Percentiles rank a stretch among this genome's conserved stretches.
Evolutionary conservation across 1,140 invertebrate genomes (phyloP).

Genomic region (Phymastichus coffea): DNA sequence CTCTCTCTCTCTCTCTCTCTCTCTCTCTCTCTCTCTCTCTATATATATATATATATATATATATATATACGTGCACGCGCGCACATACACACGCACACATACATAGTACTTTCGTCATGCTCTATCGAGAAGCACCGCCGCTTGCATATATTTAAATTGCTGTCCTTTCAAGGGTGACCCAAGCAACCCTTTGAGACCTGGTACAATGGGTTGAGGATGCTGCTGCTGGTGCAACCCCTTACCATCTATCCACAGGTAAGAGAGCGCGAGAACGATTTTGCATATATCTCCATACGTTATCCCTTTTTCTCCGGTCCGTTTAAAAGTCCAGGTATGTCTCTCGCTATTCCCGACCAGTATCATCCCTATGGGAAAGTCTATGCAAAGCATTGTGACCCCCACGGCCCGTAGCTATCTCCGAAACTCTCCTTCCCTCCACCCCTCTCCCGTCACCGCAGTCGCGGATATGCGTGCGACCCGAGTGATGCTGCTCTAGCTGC

Average conservation of each 20-base stretch:
- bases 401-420: constrained; percentile 24
- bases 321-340: constrained; percentile 34
- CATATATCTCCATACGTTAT: constrained; percentile 53
- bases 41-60: no score
- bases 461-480: constrained; percentile 17
- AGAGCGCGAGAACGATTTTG: constrained; percentile 41
- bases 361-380: constrained; percentile 54
- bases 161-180: constrained; percentile 21
- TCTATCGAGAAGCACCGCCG: no score
- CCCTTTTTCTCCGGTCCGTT: constrained; percentile 21
- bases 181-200: constrained; percentile 35
- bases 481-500: constrained; percentile 1
- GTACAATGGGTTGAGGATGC: constrained; percentile 46
- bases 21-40: constrained; percentile 3
- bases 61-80: no score
- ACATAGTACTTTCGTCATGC: no score
- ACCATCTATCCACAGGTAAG: constrained; percentile 38
- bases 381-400: constrained; percentile 52
- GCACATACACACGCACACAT: no score
- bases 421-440: neutral
- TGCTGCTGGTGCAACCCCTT: constrained; percentile 32
- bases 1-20: constrained; percentile 14
- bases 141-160: constrained; percentile 51
- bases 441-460: neutral
- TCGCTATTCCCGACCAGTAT: constrained; percentile 43